Base-by-base conservation (phyloP, 2,113 vertebrate genomes). In the Hemiscyllium ocellatum region DNA sequence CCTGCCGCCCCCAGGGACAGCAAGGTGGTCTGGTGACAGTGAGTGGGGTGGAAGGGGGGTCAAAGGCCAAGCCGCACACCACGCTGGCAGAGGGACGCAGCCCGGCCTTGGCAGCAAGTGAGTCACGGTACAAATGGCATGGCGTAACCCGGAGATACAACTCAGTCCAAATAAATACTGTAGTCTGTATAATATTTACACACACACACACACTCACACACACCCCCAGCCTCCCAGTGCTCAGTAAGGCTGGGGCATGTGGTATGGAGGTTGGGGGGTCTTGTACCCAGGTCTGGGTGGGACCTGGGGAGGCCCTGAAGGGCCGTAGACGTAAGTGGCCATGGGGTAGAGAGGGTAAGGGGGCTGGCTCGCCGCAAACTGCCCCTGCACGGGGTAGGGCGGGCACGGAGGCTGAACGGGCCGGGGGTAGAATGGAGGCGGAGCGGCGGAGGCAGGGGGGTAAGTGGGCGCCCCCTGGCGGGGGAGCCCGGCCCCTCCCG, bases 351-450 rank as follows among this genome's bases (percentile, higher is more conserved):
- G 3, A 0, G 47, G 33, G 0, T 96, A 17, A 0, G 97, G 95
- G 15, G 97, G 89, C 0, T 97, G 97, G 95, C 97, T 97, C 4
- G 42, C 96, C 0, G 97, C 97, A 50, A 96, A 96, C 96, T 96
- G 13, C 95, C 97, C 96, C 96, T 96, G 96, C 96, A 97, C 96
- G 89, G 98, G 72, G 97, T 98, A 96, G 37, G 97, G 96, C n/a
- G 97, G 96, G 61, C 97, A 97, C 76, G 90, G 96, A 91, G 97
- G 96, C 76, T 97, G 97, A 15, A 96, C 96, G 86, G 96, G 80
- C 94, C 89, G 17, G 80, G 91, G 2, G 56, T 20, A n/a, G 22
- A 96, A 95, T 29, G 97, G 97, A 96, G 97, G 52, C 56, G 96
- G 96, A 0, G 95, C n/a, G 96, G 96, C 96, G 96, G 42, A 47